Base-by-base conservation (phyloP, 1,140 invertebrate genomes). In the Amphibalanus amphitrite region DNA sequence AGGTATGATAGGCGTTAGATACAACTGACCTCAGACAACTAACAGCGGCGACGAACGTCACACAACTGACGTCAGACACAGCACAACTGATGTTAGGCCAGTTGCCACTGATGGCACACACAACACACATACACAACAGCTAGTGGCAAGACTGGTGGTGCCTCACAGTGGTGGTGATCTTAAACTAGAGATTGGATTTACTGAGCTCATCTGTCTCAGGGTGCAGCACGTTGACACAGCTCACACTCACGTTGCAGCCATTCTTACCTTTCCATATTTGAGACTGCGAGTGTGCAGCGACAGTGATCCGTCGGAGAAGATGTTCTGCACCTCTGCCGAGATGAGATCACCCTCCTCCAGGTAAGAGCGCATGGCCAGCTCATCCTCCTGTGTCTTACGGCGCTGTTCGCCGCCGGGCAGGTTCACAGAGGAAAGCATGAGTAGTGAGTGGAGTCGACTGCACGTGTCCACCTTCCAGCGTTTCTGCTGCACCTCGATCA, bases 401-500 rank as follows among this genome's bases (percentile, higher is more conserved):
- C 71, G 70, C 96, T 86, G 82, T 86, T 98, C 94, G 77, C 95
- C 97, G 64, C 95, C 95, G 67, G 96, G 96, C 75, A 99, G 84
- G 85, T 98, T 98, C 8, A 99, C 93, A 70, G 92, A 93, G 0
- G 93, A 94, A 29, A 99, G 81, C 71, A 92, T 82, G 4, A 99
- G 82, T 67, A 92, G 83, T 8, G 95, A 91, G 81, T 98, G 91
- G 26, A 97, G 79, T 76, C 93, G 87, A 0, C 93, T 88, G 82
- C 94, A 94, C 3, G 91, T 93, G 77, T 98, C 94, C 33, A 99
- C 91, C 83, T 93, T 93, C 95, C 95, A 98, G 75, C 93, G 82
- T 78, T 90, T 91, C 76, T 94, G 89, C 78, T 91, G 89, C 0
- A 94, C 89, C 80, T 97, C 93, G 0, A 90, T 87, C 26, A 99